These are phyloP conservation scores for Eidolon helvum DNA, from an alignment of 2,113 vertebrate species.

Conservation along the genomic window DNA sequence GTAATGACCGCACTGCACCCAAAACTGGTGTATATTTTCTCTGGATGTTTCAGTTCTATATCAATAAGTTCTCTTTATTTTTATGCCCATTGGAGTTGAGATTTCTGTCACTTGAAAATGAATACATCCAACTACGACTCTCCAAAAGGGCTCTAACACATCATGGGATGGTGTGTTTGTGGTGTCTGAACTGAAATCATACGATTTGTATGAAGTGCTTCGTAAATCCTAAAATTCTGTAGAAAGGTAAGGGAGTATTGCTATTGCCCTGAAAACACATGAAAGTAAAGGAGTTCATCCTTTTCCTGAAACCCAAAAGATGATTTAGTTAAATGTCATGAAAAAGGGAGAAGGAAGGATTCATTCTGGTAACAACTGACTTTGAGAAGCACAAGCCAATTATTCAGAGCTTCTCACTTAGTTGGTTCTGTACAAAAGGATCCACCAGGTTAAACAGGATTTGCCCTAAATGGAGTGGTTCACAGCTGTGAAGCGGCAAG, in stretches of 20 bases:
- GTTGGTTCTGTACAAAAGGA: neutral
- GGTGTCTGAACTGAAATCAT: neutral
- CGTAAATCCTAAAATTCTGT: neutral
- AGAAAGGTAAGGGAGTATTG: neutral
- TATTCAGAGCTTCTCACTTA: slow-evolving; percentile 35
- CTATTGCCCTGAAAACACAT: neutral
- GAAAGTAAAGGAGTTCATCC: neutral
- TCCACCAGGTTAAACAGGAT: neutral
- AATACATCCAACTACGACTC: neutral
- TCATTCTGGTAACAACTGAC: slow-evolving; percentile 37
- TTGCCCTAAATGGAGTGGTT: neutral
- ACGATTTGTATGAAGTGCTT: neutral
- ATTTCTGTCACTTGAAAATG: neutral
- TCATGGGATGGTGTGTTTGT: too few relatives aligned
- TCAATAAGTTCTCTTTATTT: neutral
- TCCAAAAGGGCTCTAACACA: neutral
- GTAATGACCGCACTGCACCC: neutral
- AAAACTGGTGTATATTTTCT: neutral
- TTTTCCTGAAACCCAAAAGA: neutral
- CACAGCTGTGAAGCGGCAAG: neutral
- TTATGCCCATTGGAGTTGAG: neutral
- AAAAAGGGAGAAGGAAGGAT: slow-evolving; percentile 26
- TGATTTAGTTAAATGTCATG: slow-evolving; percentile 21
- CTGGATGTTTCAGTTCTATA: neutral
- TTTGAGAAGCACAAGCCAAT: slow-evolving; percentile 61